phyloP scores from a whole-genome alignment of 2,888 invertebrate genomes.

The Athalia cordata region DNA sequence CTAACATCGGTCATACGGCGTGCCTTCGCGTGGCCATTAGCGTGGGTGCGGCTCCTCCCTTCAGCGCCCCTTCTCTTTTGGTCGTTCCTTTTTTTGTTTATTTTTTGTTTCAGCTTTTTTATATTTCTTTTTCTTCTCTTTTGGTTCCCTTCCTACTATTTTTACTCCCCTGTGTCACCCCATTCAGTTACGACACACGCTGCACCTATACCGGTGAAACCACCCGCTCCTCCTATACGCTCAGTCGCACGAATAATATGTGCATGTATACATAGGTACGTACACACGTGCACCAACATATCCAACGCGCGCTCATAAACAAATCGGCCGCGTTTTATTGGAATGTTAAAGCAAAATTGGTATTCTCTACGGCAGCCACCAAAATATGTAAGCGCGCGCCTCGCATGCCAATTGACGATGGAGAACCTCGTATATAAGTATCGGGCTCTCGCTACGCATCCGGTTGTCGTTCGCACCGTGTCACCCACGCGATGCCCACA shows the following conservation, averaged over 20 bases:
- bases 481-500: conserved; percentile 21
- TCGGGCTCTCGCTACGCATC: conserved; percentile 61
- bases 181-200: conserved; percentile 41
- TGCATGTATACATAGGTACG: conserved; percentile 48
- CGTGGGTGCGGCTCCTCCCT: conserved; percentile 42
- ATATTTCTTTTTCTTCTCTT: conserved; percentile 48
- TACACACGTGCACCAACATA: conserved; percentile 55
- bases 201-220: conserved; percentile 42
- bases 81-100: conserved; percentile 43
- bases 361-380: conserved; percentile 71
- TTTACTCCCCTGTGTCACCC: conserved; percentile 33
- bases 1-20: conserved; percentile 39
- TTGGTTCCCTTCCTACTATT: conserved; percentile 1
- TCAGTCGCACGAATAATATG: conserved; percentile 44
- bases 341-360: conserved; percentile 73
- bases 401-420: conserved; percentile 70
- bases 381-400: conserved; percentile 72
- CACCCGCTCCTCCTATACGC: too few species aligned
- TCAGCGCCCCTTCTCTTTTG: conserved; percentile 48
- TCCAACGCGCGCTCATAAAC: conserved; percentile 71
- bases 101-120: conserved; percentile 28
- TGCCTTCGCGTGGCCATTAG: conserved; percentile 38
- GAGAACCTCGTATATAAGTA: conserved; percentile 59
- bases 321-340: conserved; percentile 73
- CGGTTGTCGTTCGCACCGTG: conserved; percentile 64